These are phyloP conservation scores for Ranitomeya variabilis DNA, from an alignment of 2,113 vertebrate species.

Conservation along the genomic window DNA sequence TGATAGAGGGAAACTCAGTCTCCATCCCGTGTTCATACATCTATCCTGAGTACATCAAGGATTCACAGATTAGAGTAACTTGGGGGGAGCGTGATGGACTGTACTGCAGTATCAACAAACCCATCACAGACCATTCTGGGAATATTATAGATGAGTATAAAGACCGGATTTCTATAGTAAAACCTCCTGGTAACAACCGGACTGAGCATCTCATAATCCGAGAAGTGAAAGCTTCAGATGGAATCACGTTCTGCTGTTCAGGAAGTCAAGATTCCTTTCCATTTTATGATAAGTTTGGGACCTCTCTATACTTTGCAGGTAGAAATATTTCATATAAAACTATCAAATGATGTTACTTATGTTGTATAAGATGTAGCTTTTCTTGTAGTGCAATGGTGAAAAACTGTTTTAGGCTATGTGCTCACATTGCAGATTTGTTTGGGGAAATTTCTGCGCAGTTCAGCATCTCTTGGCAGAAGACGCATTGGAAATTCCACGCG, in stretches of 20 bases:
- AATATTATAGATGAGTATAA: neutral
- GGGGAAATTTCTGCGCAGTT: no score
- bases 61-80: neutral
- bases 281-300: neutral
- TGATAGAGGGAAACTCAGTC: neutral
- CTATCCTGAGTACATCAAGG: neutral
- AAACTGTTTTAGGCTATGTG: no score
- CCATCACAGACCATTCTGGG: neutral
- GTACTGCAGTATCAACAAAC: neutral
- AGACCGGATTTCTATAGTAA: neutral
- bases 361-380: no score
- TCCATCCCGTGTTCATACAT: conserved; percentile 49
- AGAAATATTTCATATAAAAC: no score
- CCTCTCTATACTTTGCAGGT: neutral
- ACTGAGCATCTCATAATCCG: conserved; percentile 22
- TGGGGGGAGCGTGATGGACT: neutral
- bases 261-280: neutral
- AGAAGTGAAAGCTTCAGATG: neutral
- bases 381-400: no score
- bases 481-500: no score
- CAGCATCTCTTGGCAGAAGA: no score
- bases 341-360: no score
- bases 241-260: neutral
- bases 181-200: neutral
- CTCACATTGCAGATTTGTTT: no score